Conservation (phyloP, 2,797 vertebrate species). For the Brotula barbata region DNA sequence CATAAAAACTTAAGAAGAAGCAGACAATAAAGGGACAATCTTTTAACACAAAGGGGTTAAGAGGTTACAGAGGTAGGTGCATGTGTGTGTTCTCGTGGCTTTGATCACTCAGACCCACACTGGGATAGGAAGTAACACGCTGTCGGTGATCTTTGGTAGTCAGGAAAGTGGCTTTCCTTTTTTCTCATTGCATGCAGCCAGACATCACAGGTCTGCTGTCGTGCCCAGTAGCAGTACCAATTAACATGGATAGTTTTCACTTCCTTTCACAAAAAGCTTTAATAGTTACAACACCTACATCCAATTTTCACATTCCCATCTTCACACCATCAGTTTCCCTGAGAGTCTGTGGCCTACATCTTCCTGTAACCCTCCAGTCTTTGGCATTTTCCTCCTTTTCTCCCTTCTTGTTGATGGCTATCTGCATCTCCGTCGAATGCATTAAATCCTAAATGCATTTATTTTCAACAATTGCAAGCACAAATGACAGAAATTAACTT, state of each 20-base stretch:
- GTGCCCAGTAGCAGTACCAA: conserved; percentile 28
- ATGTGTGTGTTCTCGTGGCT: conserved; percentile 68
- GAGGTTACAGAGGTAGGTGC: conserved; percentile 60
- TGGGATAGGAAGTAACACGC: conserved; percentile 70
- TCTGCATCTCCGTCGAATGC: not conserved
- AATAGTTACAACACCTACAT: conserved; percentile 14
- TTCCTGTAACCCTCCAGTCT: not conserved
- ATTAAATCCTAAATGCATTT: not conserved
- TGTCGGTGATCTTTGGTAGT: conserved; percentile 59
- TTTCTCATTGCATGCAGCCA: conserved; percentile 41
- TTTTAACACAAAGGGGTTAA: conserved; percentile 65
- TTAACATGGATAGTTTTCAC: conserved; percentile 45
- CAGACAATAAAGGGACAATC: too few species aligned
- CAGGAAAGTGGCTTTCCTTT: conserved; percentile 46
- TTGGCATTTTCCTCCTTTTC: not conserved
- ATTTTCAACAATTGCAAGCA: not conserved
- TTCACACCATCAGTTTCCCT: conserved; percentile 9
- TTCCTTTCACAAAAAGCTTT: conserved; percentile 44
- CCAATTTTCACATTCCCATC: conserved; percentile 14
- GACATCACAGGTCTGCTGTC: conserved; percentile 24
- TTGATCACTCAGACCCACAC: conserved; percentile 66
- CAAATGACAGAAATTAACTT: not conserved
- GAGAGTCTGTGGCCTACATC: not conserved
- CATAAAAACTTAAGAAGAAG: conserved; percentile 48
- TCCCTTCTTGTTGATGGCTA: not conserved